A percentile compares a stretch with the other conserved stretches of the same genome.
Evolutionary conservation across 1,140 invertebrate species (phyloP).

Genomic region (Himalopsyche phryganea): DNA sequence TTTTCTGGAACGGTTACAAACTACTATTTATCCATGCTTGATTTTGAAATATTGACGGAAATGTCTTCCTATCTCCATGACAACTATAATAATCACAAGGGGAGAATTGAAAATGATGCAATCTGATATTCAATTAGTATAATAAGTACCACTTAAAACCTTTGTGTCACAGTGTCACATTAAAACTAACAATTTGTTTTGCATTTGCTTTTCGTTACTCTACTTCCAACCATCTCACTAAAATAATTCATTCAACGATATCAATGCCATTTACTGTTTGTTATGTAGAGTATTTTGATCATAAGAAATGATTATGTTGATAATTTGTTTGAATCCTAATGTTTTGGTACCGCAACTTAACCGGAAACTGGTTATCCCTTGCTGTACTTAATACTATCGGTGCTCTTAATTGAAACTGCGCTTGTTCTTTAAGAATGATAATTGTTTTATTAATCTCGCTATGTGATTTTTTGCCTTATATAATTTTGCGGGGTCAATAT

Average conservation of each 20-base stretch:
- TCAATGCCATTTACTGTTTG: neutral
- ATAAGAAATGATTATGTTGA: conserved; percentile 9
- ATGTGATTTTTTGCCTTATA: conserved; percentile 25
- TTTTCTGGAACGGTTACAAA: too few relatives aligned
- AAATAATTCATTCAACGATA: neutral
- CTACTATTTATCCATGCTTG: too few relatives aligned
- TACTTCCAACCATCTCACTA: too few relatives aligned
- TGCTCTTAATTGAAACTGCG: conserved; percentile 22
- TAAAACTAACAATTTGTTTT: too few relatives aligned
- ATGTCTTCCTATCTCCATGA: too few relatives aligned
- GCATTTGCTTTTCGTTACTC: too few relatives aligned
- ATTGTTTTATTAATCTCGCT: conserved; percentile 13
- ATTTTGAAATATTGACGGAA: too few relatives aligned
- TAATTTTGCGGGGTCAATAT: conserved; percentile 9
- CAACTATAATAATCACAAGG: too few relatives aligned
- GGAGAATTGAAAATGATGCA: too few relatives aligned
- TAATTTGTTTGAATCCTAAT: conserved; percentile 17
- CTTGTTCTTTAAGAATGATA: conserved; percentile 6
- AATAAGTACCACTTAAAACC: too few relatives aligned
- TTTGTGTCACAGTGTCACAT: too few relatives aligned
- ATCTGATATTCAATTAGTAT: too few relatives aligned
- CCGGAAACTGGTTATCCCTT: neutral
- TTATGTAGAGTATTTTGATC: neutral
- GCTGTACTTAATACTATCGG: conserved; percentile 9
- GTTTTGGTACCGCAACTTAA: conserved; percentile 1